These are phyloP conservation scores for Yponomeuta plumbellus DNA, from an alignment of 2,888 invertebrate species.

Conservation along the genomic window DNA sequence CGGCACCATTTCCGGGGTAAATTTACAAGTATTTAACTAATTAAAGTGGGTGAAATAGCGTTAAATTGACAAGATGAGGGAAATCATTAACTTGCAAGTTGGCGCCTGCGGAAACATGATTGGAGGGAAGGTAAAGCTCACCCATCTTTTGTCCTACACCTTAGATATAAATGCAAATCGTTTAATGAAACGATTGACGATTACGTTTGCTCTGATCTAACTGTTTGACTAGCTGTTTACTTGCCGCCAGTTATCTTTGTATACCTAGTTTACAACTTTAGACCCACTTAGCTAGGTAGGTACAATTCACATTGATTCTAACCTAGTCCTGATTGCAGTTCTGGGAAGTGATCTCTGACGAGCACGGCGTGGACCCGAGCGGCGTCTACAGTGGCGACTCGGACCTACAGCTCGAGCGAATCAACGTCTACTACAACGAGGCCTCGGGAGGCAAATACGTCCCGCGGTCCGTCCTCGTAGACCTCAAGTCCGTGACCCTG, in stretches of 20 bases:
- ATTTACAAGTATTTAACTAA: slow-evolving; percentile 48
- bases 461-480: slow-evolving; percentile 79
- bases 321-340: slow-evolving; percentile 45
- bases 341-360: slow-evolving; percentile 82
- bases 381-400: slow-evolving; percentile 76
- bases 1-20: slow-evolving; percentile 41
- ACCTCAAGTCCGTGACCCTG: slow-evolving; percentile 81
- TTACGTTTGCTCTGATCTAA: too few species aligned
- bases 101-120: slow-evolving; percentile 83
- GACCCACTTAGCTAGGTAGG: too few species aligned
- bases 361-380: slow-evolving; percentile 79
- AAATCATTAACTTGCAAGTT: slow-evolving; percentile 86
- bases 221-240: too few species aligned
- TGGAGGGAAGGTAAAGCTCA: slow-evolving; percentile 69
- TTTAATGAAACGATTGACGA: too few species aligned
- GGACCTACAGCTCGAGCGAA: slow-evolving; percentile 78
- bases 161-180: background rate
- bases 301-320: too few species aligned
- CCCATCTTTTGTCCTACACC: background rate
- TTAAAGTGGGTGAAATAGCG: background rate
- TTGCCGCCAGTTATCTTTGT: too few species aligned
- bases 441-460: slow-evolving; percentile 71
- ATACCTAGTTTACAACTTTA: too few species aligned
- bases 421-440: slow-evolving; percentile 80
- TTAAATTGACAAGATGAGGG: slow-evolving; percentile 78